These are phyloP conservation scores for Aeoliscus strigatus DNA, from an alignment of 2,797 vertebrate species.

Conservation along the genomic window DNA sequence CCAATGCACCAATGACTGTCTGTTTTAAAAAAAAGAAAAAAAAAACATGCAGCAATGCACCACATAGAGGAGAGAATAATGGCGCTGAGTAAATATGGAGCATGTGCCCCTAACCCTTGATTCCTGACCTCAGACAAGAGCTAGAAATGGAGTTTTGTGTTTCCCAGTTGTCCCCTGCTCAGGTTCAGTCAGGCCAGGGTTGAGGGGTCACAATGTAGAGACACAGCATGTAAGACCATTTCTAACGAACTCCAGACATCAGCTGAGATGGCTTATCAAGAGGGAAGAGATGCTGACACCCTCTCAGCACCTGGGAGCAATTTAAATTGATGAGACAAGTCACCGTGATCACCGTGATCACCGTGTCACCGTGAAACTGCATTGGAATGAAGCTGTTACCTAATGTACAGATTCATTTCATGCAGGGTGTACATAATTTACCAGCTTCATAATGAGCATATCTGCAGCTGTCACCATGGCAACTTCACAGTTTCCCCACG, in stretches of 20 bases:
- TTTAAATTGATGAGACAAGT: slow-evolving; percentile 23
- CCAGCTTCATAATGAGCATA: slow-evolving; percentile 17
- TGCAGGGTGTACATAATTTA: slow-evolving; percentile 29
- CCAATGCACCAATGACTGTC: no score
- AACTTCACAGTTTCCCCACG: slow-evolving; percentile 25
- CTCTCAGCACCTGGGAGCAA: slow-evolving; percentile 17
- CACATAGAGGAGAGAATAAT: slow-evolving; percentile 25
- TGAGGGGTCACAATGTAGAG: slow-evolving; percentile 35
- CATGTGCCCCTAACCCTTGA: background rate
- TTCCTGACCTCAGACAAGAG: slow-evolving; percentile 35
- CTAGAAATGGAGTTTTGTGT: slow-evolving; percentile 30
- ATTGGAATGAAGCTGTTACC: slow-evolving; percentile 13
- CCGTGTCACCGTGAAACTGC: slow-evolving; percentile 22
- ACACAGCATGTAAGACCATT: slow-evolving; percentile 14
- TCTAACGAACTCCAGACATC: slow-evolving; percentile 42
- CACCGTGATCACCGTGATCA: slow-evolving; percentile 14
- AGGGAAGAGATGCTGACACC: slow-evolving; percentile 12
- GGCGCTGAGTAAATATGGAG: slow-evolving; percentile 24
- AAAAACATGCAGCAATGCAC: no score
- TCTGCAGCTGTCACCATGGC: slow-evolving; percentile 47
- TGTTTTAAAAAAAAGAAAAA: no score
- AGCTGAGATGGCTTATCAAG: slow-evolving; percentile 27
- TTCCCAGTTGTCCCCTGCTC: slow-evolving; percentile 25
- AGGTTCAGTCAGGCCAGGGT: slow-evolving; percentile 26
- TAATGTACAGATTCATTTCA: slow-evolving; percentile 27